Base-by-base conservation (phyloP, 2,797 vertebrate species). In the Astyanax mexicanus region DNA sequence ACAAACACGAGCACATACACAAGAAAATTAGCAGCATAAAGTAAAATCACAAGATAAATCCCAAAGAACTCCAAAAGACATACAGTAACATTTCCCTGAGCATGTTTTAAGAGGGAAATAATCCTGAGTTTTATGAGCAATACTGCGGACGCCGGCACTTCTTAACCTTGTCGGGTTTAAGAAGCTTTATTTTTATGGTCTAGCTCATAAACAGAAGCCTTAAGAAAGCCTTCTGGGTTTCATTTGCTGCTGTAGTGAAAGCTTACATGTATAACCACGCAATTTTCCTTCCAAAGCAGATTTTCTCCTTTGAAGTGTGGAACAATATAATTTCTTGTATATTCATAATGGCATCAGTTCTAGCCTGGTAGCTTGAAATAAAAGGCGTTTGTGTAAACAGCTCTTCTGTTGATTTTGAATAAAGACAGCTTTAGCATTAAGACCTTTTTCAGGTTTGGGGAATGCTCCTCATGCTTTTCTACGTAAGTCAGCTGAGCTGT, bases 331-430 rank as follows among this genome's bases (percentile, higher is more conserved):
- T 1, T 80, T 86, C 83, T 85, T 84, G 68, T 84, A 68, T 80
- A 83, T 85, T 87, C 68, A 78, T 90, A 87, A 89, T 85, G 65
- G 78, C 83, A 86, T 90, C 83, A 82, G 68, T 85, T 86, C 80
- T 77, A 82, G 84, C 75, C 86, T 88, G 75, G 82, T 79, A 81
- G 83, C 79, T 88, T 83, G 57, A 86, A 86, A 87, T 83, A 87
- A 86, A 88, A 82, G 85, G 75, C 77, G 86, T 74, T 92, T 90
- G 88, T 88, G 81, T 85, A 86, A 86, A 88, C 83, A 87, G 71
- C 10, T 35, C 73, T 51, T 83, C 74, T 5, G 80, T 78, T 83
- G 82, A 72, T 67, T 72, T 80, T 77, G 81, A 84, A 81, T 86
- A 68, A 86, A 90, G 86, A 80, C 74, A 83, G 62, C 70, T 86